Evolutionary conservation across 2,888 invertebrate species (phyloP), one percentile per base, ranked within the genome.

Genomic region (Palloptera scutellata): DNA sequence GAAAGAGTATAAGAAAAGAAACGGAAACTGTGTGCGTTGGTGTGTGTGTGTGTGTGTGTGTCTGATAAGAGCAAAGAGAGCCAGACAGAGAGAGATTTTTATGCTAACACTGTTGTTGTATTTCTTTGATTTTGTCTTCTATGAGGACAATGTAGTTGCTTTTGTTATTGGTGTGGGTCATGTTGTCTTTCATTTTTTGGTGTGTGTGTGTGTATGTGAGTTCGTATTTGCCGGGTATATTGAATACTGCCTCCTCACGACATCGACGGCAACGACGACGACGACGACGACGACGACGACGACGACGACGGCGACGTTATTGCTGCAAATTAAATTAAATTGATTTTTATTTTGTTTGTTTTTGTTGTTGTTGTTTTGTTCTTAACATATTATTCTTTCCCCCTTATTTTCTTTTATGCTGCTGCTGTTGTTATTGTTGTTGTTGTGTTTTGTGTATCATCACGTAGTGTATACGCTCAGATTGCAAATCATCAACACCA

Each of bases 311-410:
- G 77, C 74, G 78, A 74, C 77, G 76, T 80, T 79, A 79, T 79
- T 81, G 79, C 77, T 76, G 74, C 75, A 79, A 81, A 80, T 80
- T 79, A 81, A 80, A 80, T 80, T 80, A 79, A 80, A 80, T 80
- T 74, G 77, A 78, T 73, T 77, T 77, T 75, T 48, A 43, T 58
- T 61, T 30, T 30, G 3, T 6, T 30, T 64, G 13, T 41, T 61
- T 17, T 48, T 48, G 15, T 15, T 48, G 12, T 10, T 12, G 45
- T 45, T 12, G 45, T 12, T 10, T 45, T 45, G 45, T 45, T 30
- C 30, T 30, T 30, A 30, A 30, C 30, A 30, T 30, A 4, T 30
- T 30, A 6, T 30, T 30, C 30, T 30, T 48, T 19, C 61, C 61
- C 61, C 30, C 57, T 51, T 61, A 45, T 43, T 43, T 20, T 48